Evolutionary conservation across 1,140 invertebrate genomes (phyloP).

Genomic region (Drosophila mauritiana): DNA sequence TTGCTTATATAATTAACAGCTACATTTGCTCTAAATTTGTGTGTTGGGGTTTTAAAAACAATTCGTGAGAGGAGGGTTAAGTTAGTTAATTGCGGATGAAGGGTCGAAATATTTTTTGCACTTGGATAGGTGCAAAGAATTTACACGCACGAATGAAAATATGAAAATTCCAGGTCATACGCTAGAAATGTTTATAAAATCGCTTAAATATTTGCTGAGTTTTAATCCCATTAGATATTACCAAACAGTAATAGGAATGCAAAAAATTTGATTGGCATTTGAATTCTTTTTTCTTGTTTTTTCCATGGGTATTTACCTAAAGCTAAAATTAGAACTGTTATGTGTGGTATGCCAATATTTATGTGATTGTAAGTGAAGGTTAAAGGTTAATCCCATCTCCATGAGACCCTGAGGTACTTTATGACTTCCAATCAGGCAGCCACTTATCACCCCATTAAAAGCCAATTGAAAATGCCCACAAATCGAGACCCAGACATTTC

Average conservation of each 20-base stretch:
- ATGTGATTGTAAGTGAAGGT: background rate
- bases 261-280: background rate
- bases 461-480: slow-evolving; percentile 39
- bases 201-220: background rate
- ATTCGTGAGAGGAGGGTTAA: slow-evolving; percentile 11
- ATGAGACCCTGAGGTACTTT: slow-evolving; percentile 11
- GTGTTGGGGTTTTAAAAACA: slow-evolving; percentile 31
- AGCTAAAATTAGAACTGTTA: too few relatives aligned
- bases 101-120: slow-evolving; percentile 5
- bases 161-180: background rate
- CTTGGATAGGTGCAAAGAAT: slow-evolving; percentile 24
- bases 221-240: too few relatives aligned
- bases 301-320: too few relatives aligned
- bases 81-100: slow-evolving; percentile 18
- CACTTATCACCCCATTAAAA: slow-evolving; percentile 62
- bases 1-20: slow-evolving; percentile 50
- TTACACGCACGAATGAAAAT: slow-evolving; percentile 17
- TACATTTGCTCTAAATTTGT: slow-evolving; percentile 44
- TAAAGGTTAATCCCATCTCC: slow-evolving; percentile 1
- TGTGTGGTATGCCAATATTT: background rate
- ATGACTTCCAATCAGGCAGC: slow-evolving; percentile 5
- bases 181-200: background rate
- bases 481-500: slow-evolving; percentile 21
- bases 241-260: background rate
- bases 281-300: too few relatives aligned